These are phyloP conservation scores for Standfussiana lucernea DNA, from an alignment of 2,888 invertebrate genomes.

Conservation along the genomic window DNA sequence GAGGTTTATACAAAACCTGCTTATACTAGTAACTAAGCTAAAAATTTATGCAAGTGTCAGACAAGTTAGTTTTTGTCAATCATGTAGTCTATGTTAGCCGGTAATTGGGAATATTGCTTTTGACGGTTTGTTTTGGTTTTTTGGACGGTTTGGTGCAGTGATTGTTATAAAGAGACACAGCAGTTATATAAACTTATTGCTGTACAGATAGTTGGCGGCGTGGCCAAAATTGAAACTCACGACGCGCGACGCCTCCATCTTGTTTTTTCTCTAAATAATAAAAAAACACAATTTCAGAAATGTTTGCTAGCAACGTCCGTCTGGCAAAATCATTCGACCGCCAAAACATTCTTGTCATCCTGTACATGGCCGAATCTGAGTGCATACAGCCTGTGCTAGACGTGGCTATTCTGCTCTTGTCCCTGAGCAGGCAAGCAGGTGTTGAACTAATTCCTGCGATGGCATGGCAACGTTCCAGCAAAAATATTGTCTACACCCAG, in stretches of 20 bases:
- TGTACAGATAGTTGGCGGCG: background rate
- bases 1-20: background rate
- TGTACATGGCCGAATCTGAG: background rate
- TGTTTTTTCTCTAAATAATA: background rate
- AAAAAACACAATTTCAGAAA: background rate
- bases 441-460: conserved; percentile 70
- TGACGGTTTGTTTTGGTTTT: background rate
- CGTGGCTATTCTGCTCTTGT: conserved; percentile 21
- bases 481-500: conserved; percentile 68
- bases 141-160: background rate
- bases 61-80: background rate
- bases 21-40: background rate
- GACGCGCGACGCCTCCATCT: background rate
- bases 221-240: too few relatives aligned
- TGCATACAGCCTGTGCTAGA: background rate
- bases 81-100: background rate
- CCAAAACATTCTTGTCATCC: background rate
- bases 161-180: background rate
- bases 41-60: background rate
- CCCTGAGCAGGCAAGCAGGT: conserved; percentile 71
- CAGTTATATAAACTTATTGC: background rate
- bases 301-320: background rate
- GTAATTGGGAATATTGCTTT: background rate
- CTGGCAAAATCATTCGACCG: background rate
- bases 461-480: conserved; percentile 73